Evolutionary conservation across 2,797 vertebrate species (phyloP), one percentile per base, ranked within the genome.

Genomic region (Cottoperca gobio): DNA sequence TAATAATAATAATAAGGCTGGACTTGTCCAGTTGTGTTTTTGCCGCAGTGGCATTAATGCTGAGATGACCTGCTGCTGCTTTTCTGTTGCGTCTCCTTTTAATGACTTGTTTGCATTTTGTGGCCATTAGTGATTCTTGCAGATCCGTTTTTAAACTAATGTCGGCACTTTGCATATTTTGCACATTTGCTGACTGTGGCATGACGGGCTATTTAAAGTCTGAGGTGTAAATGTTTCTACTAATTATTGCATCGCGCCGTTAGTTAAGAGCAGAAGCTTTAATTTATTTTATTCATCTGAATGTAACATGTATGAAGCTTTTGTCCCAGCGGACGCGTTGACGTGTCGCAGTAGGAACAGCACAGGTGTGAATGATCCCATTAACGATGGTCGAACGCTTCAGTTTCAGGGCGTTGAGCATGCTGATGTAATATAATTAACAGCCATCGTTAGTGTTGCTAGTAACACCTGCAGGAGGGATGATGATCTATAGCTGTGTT

Each of bases 81-180:
- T 21, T 12, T 17, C 33, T 50, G 8, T 50, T 70, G 48, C 17
- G 49, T 52, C 13, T 64, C 17, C 37, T 55, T 12, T 37, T 28
- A 46, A 5, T 11, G 6, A 45, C 19, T 49, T 39, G 4, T 73
- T 21, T 28, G 26, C 21, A 26, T 55, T 61, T 75, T 59, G 19
- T 24, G 26, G 7, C 9, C 52, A 0, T 60, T 21, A 33, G 28
- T 10, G 8, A 45, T 66, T 54, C 50, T 37, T 37, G 11, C 37
- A 60, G 37, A 73, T 59, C 17, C 46, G 69, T 61, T 45, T 77
- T 76, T 53, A 46, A 54, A 24, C 7, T 17, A 8, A 42, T 10
- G 26, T 24, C 5, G 40, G 0, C 33, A 31, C 23, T 72, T 73
- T 68, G 53, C 33, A 57, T 69, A 39, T 55, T 42, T 40, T 16